These are phyloP conservation scores for Pelobates cultripes DNA, from an alignment of 2,797 vertebrate species.

Conservation along the genomic window DNA sequence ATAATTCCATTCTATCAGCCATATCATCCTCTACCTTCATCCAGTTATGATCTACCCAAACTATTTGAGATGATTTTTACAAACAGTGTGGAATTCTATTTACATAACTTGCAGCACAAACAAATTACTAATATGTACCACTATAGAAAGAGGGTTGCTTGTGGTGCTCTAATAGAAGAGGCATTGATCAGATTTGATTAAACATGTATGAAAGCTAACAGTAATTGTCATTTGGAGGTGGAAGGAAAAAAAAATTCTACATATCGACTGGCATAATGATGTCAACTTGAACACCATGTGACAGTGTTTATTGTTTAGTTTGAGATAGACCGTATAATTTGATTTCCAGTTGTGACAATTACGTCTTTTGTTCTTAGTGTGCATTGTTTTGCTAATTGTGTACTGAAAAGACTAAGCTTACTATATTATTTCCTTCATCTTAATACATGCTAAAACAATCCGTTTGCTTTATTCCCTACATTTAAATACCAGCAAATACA, in stretches of 20 bases:
- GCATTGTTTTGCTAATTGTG: constrained; percentile 6
- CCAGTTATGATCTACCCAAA: too few relatives aligned
- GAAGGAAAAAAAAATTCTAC: not conserved
- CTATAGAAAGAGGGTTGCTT: too few relatives aligned
- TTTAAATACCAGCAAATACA: not conserved
- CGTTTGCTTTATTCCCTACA: too few relatives aligned
- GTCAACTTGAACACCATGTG: constrained; percentile 9
- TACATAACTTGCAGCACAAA: too few relatives aligned
- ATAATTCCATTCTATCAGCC: too few relatives aligned
- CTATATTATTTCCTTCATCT: not conserved
- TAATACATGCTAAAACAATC: not conserved
- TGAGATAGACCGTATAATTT: constrained; percentile 24
- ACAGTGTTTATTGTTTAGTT: constrained; percentile 29
- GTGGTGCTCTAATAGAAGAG: too few relatives aligned
- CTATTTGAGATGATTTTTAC: too few relatives aligned
- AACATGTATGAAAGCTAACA: not conserved
- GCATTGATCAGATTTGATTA: not conserved
- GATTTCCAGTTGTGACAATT: constrained; percentile 26
- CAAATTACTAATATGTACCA: too few relatives aligned
- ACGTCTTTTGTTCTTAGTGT: constrained; percentile 16
- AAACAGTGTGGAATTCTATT: too few relatives aligned
- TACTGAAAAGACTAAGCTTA: not conserved
- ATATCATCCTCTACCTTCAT: too few relatives aligned
- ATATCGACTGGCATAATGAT: constrained; percentile 19
- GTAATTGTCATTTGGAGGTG: not conserved